Conservation (phyloP, 2,888 invertebrate genomes). For the Ceriagrion tenellum region DNA sequence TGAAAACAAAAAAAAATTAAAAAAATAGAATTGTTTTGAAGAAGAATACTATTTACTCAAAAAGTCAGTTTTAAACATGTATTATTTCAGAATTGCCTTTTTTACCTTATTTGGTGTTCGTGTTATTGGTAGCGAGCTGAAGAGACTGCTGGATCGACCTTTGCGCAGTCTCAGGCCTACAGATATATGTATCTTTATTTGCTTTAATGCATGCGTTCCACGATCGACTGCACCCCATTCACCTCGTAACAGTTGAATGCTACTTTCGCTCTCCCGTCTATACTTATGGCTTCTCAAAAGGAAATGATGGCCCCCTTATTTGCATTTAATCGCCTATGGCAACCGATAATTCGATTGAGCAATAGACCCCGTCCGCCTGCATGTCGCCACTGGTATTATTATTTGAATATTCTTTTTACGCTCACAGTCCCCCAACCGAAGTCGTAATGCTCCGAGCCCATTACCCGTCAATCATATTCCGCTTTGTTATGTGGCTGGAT, state of each 20-base stretch:
- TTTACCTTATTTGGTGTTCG: too few relatives aligned
- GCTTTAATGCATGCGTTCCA: background rate
- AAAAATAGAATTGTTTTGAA: too few relatives aligned
- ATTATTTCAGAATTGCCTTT: too few relatives aligned
- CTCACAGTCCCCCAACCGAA: background rate
- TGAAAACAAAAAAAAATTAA: too few relatives aligned
- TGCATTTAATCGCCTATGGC: background rate
- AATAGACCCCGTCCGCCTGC: background rate
- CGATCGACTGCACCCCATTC: background rate
- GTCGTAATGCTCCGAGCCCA: background rate
- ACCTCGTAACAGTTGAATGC: background rate
- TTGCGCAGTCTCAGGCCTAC: background rate
- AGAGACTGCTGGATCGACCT: background rate
- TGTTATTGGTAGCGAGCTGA: background rate
- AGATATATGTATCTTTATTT: background rate
- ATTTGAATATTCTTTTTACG: background rate
- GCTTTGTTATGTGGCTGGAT: background rate
- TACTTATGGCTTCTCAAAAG: background rate
- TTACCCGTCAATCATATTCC: background rate
- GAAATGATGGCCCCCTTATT: background rate
- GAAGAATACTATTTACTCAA: too few relatives aligned
- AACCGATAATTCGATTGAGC: slow-evolving; percentile 10
- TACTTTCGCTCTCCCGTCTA: background rate
- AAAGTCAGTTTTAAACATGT: too few relatives aligned
- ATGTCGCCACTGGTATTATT: slow-evolving; percentile 1